Evolutionary conservation across 2,113 vertebrate species (phyloP).

Genomic region (Felis chaus): DNA sequence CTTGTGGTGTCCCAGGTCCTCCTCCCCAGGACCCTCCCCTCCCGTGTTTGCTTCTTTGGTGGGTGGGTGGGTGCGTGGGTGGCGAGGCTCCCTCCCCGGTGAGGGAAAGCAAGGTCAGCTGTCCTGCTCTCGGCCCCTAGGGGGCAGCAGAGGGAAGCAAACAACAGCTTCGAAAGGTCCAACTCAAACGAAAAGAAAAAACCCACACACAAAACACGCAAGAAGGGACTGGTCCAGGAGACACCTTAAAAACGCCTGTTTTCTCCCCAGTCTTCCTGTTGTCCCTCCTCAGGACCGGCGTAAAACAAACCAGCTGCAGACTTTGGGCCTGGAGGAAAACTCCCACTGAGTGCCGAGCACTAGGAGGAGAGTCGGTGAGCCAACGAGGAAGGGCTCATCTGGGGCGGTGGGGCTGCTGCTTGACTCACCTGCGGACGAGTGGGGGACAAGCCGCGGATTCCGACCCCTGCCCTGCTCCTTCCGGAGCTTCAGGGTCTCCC

Average conservation of each 20-base stretch:
- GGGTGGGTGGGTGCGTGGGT: too few relatives aligned
- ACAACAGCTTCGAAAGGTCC: not conserved
- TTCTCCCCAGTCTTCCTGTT: not conserved
- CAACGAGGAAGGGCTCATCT: not conserved
- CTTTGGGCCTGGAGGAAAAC: not conserved
- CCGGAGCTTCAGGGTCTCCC: not conserved
- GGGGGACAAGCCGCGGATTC: not conserved
- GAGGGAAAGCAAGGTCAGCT: accelerated
- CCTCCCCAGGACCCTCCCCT: accelerated
- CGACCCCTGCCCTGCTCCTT: not conserved
- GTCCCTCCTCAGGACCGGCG: not conserved
- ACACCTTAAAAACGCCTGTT: not conserved
- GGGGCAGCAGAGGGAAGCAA: conserved; percentile 66
- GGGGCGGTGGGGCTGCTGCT: not conserved
- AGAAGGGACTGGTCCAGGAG: not conserved
- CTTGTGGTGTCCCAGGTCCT: too few relatives aligned
- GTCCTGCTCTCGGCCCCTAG: not conserved
- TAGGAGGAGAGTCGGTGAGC: not conserved
- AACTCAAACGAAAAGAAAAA: not conserved
- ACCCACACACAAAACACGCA: too few relatives aligned
- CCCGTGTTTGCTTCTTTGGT: not conserved
- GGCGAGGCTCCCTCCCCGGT: accelerated
- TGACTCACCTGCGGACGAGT: not conserved
- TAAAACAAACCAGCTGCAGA: not conserved
- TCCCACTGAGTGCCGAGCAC: not conserved